Evolutionary conservation across 1,140 invertebrate genomes (phyloP), one percentile per base, ranked within the genome.

Genomic region (Trichogramma pretiosum): DNA sequence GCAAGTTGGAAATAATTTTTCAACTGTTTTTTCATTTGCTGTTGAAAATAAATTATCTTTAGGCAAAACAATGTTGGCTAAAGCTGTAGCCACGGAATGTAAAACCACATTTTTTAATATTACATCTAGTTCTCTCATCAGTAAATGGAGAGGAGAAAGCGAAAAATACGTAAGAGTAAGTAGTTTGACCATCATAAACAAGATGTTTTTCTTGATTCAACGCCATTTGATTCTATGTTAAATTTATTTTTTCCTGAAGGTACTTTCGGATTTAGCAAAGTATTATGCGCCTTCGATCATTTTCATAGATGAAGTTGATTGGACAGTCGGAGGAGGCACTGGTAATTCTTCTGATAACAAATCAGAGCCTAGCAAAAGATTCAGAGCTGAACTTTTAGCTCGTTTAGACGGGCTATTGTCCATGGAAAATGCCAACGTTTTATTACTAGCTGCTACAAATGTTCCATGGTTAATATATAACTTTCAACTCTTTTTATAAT

Each of bases 291-390:
- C 95, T 0, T 87, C 89, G 2, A 91, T 91, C 28, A 92, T 98
- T 54, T 98, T 98, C 67, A 83, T 98, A 26, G 95, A 98, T 65
- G 95, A 99, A 72, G 84, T 98, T 38, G 95, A 99, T 63, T 85
- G 89, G 21, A 72, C 97, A 13, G 84, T 87, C 5, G 84, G 84
- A 0, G 78, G 79, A 44, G 68, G 85, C 17, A 82, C 83, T 4
- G 42, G 50, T 8, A 43, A 48, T n/a, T 34, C 40, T 10, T 66
- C 74, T 1, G 73, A 78, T 1, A 79, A 76, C 0, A 89, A 94
- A 64, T 92, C 95, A 56, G 95, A 98, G 67, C 92, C 93, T 0
- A 88, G 88, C 17, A 75, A 92, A 47, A 73, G 94, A 48, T 84
- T 98, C 13, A 93, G 93, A 73, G 86, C 91, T 18, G 93, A 98